Evolutionary conservation across 2,113 vertebrate genomes (phyloP).

Genomic region (Marmota flaviventris): DNA sequence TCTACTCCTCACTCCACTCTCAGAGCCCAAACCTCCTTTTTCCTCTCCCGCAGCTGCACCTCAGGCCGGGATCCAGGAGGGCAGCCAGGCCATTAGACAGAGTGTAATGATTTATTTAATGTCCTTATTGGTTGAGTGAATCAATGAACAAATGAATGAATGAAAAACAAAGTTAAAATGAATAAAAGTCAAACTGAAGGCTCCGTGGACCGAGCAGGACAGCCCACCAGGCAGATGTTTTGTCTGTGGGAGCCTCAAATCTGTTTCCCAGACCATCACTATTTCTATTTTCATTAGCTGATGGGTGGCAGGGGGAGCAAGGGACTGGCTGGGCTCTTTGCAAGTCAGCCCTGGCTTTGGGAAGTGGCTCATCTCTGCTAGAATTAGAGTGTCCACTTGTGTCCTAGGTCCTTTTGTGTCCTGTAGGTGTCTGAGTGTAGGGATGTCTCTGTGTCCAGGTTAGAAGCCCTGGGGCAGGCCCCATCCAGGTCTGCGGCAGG

Average conservation of each 20-base stretch:
- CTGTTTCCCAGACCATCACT: neutral
- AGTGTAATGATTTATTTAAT: slow-evolving; percentile 18
- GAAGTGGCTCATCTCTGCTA: neutral
- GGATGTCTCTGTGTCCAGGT: neutral
- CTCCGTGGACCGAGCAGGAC: neutral
- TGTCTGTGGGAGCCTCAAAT: neutral
- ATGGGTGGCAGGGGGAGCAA: neutral
- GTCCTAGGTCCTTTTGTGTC: neutral
- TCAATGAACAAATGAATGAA: slow-evolving; percentile 18
- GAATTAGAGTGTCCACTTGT: neutral
- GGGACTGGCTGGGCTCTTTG: neutral
- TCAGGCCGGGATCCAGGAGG: neutral
- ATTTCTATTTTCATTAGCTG: neutral
- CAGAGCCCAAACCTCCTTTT: neutral
- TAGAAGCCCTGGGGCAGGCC: neutral
- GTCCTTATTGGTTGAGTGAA: slow-evolving; percentile 40
- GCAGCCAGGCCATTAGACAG: neutral
- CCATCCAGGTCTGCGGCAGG: neutral
- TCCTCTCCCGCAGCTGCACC: neutral
- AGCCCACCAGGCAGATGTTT: neutral
- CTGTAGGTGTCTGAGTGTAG: neutral
- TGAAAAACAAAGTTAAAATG: neutral
- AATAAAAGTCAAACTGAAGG: slow-evolving; percentile 12
- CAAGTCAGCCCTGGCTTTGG: neutral
- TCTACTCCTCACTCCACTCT: neutral